These are phyloP conservation scores for Bombus balteatus DNA, from an alignment of 1,140 invertebrate species.

Conservation along the genomic window DNA sequence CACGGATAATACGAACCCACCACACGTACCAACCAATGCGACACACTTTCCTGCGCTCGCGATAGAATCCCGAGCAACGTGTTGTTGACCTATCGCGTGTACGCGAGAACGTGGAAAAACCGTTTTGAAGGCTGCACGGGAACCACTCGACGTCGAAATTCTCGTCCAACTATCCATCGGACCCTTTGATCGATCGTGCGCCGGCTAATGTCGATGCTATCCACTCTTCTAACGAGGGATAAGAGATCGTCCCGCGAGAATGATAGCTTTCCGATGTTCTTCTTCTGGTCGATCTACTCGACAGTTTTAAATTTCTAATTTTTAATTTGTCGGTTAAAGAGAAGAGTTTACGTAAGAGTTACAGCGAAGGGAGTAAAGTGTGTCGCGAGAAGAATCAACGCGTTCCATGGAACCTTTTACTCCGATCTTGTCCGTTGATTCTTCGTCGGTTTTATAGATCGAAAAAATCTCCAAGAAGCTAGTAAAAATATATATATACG, in stretches of 20 bases:
- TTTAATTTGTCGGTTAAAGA: no score
- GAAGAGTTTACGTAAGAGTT: no score
- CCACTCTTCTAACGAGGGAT: no score
- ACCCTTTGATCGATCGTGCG: slow-evolving; percentile 10
- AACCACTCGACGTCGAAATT: background rate
- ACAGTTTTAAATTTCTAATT: no score
- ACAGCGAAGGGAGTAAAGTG: background rate
- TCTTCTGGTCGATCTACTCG: background rate
- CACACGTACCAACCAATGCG: slow-evolving; percentile 37
- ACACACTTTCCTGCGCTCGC: slow-evolving; percentile 58
- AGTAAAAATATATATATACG: no score
- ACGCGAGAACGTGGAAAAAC: slow-evolving; percentile 12
- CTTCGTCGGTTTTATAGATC: background rate
- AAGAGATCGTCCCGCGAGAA: background rate
- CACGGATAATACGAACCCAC: no score
- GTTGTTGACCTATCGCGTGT: slow-evolving; percentile 52
- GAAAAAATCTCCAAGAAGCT: background rate
- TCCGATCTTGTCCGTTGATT: background rate
- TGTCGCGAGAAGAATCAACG: background rate
- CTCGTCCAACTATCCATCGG: background rate
- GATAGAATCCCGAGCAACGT: slow-evolving; percentile 43
- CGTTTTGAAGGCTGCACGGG: slow-evolving; percentile 12
- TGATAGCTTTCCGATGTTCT: background rate
- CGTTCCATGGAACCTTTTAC: background rate
- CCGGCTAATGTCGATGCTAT: background rate